phyloP scores from a whole-genome alignment of 2,888 invertebrate genomes.

The Epistrophe grossulariae region DNA sequence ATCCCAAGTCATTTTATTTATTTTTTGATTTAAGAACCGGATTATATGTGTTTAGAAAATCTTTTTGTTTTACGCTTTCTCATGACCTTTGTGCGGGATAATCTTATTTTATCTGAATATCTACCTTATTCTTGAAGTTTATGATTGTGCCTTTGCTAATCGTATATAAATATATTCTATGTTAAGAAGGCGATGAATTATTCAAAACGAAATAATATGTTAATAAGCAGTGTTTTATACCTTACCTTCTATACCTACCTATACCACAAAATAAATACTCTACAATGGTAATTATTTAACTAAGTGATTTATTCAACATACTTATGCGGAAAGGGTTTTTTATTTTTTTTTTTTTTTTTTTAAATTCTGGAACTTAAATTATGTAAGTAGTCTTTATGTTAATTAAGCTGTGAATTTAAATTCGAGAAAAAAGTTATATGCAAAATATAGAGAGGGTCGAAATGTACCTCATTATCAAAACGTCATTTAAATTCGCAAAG shows the following conservation, averaged over 20 bases:
- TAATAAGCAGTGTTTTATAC: conserved; percentile 13
- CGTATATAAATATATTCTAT: neutral
- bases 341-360: neutral
- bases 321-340: neutral
- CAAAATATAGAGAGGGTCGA: neutral
- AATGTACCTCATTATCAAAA: neutral
- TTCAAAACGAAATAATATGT: conserved; percentile 44
- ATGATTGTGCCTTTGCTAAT: conserved; percentile 26
- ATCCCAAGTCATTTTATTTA: neutral
- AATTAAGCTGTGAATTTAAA: neutral
- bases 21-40: conserved; percentile 43
- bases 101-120: conserved; percentile 19
- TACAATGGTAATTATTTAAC: conserved; percentile 44
- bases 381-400: neutral
- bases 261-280: conserved; percentile 55
- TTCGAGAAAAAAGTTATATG: neutral
- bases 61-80: conserved; percentile 37
- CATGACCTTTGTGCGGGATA: conserved; percentile 43
- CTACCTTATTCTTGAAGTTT: neutral
- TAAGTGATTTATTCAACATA: conserved; percentile 35
- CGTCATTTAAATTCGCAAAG: too few species aligned
- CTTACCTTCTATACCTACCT: neutral
- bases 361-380: conserved; percentile 3
- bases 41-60: conserved; percentile 40
- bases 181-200: conserved; percentile 33